Base-by-base conservation (phyloP, 1,140 invertebrate species). In the Zophobas atratus region DNA sequence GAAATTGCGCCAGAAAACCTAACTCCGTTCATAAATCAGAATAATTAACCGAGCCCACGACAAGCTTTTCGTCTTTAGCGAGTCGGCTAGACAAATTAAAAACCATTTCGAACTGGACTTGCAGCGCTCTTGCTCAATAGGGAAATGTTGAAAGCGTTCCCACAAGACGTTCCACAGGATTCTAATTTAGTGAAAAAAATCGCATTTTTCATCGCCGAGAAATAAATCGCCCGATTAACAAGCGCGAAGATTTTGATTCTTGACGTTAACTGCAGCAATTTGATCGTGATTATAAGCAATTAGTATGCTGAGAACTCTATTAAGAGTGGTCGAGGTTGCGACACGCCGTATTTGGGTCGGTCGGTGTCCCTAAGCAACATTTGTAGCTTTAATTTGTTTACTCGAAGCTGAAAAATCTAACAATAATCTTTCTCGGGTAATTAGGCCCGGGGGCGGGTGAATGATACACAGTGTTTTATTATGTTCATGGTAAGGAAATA, bases 381-480 rank as follows among this genome's bases (percentile, higher is more conserved):
- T 60, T 60, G 33, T 57, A 20, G 56, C 2, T 36, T 36, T 57
- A 57, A 57, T 60, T 60, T 60, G 35, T 35, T 46, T 46, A 46
- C 36, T 8, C n/a, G 38, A 36, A 8, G 36, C 56, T 6, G 38
- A 38, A 60, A 60, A 60, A 20, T 4, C 56, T 38, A 36, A 60
- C 36, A 35, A 60, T 39, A 60, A 6, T 60, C 38, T 60, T 60
- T 60, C 56, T 55, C 56, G 33, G 33, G 56, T 60, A 60, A 60
- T 60, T 60, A 36, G 5, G 56, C 56, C 36, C 35, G 38, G 34
- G 56, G 56, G 34, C n/a, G 38, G 56, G 1, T 60, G 5, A 33
- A 55, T 55, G n/a, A 55, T 55, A 55, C 20, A 20, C 20, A 32
- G 8, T 34, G 35, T 55, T 55, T 55, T 55, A 34, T 33, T 55